A percentile compares a stretch with the other conserved stretches of the same genome.
Evolutionary conservation across 2,888 invertebrate species (phyloP).

Genomic region (Luperina testacea): DNA sequence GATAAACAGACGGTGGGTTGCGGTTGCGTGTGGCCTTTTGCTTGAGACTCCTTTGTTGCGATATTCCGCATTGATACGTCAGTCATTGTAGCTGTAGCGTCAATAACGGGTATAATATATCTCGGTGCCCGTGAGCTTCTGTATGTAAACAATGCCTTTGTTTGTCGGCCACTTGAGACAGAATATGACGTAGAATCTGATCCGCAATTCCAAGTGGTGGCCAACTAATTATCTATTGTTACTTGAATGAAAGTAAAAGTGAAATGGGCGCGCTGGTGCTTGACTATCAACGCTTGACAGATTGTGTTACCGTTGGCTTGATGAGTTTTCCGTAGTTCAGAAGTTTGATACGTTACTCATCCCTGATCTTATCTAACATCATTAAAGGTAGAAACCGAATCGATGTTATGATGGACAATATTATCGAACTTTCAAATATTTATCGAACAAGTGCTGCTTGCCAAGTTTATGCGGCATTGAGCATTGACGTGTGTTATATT

Average conservation of each 20-base stretch:
- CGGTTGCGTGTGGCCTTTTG: slow-evolving; percentile 58
- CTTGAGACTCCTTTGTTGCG: slow-evolving; percentile 60
- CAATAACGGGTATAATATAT: slow-evolving; percentile 60
- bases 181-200: slow-evolving; percentile 70
- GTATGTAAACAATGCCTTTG: slow-evolving; percentile 82
- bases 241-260: slow-evolving; percentile 55
- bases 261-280: slow-evolving; percentile 17
- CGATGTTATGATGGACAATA: slow-evolving; percentile 29
- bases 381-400: slow-evolving; percentile 12
- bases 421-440: slow-evolving; percentile 62
- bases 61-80: slow-evolving; percentile 61
- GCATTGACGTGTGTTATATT: slow-evolving; percentile 69
- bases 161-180: slow-evolving; percentile 70
- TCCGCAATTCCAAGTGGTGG: slow-evolving; percentile 66
- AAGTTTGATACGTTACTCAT: background rate
- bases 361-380: background rate
- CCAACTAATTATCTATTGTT: slow-evolving; percentile 61
- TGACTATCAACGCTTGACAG: background rate
- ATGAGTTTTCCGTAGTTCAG: background rate
- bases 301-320: background rate
- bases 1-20: slow-evolving; percentile 39
- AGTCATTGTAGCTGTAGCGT: slow-evolving; percentile 54
- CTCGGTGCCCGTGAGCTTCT: slow-evolving; percentile 56
- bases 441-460: slow-evolving; percentile 61
- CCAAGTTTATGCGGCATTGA: slow-evolving; percentile 70